Percentiles rank a stretch among this genome's conserved stretches.
Conservation (phyloP, 1,140 invertebrate species). For the Limonius californicus region DNA sequence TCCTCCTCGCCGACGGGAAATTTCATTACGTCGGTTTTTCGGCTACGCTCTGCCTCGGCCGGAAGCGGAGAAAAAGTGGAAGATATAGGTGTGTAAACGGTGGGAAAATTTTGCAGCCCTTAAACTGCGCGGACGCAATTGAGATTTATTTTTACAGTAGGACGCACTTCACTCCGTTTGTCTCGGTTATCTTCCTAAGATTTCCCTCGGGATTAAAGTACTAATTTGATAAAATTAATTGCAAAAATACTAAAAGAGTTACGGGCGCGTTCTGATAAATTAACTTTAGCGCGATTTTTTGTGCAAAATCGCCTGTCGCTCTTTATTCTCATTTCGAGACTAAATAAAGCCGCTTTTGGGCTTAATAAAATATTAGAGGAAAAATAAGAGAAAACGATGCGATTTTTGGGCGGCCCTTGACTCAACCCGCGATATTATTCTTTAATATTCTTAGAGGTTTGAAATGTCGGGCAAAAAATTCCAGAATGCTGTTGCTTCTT, state of each 20-base stretch:
- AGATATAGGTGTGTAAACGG: too few species aligned
- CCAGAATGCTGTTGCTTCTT: not conserved
- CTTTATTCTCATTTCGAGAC: not conserved
- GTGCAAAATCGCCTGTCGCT: not conserved
- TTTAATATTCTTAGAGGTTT: not conserved
- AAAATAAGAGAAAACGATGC: not conserved
- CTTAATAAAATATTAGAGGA: not conserved
- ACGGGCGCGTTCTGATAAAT: not conserved
- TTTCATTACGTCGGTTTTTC: not conserved
- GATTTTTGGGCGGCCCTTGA: not conserved
- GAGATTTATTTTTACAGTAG: conserved; percentile 14
- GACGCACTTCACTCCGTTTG: conserved; percentile 7
- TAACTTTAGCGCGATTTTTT: not conserved
- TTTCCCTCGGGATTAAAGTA: conserved; percentile 3
- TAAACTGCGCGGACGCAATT: conserved; percentile 8
- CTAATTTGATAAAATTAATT: conserved; percentile 12
- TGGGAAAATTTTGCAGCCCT: not conserved
- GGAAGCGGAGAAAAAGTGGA: too few species aligned
- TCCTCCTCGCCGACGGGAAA: not conserved
- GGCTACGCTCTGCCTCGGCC: not conserved
- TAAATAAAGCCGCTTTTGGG: not conserved
- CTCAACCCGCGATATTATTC: not conserved
- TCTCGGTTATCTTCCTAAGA: conserved; percentile 11
- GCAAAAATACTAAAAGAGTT: not conserved
- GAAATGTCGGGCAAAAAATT: not conserved